Evolutionary conservation across 2,888 invertebrate genomes (phyloP).

Genomic region (Ptilodon capucinus): DNA sequence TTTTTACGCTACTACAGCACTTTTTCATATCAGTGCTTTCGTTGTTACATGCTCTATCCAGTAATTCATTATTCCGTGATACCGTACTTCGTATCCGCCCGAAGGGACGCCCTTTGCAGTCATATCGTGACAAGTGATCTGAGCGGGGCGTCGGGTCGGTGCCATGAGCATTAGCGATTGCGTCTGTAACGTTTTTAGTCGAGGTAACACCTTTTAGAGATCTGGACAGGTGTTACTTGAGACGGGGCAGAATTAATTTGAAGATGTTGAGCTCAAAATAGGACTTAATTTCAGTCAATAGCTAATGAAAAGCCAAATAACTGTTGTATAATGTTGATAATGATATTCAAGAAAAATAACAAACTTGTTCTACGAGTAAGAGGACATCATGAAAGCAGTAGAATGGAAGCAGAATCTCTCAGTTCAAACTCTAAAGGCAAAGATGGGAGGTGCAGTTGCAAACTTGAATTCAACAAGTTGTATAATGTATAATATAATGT

Average conservation of each 20-base stretch:
- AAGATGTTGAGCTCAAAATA: background rate
- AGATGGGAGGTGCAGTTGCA: background rate
- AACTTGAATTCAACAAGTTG: background rate
- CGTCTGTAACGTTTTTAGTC: background rate
- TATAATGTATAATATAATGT: no score
- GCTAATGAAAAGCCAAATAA: no score
- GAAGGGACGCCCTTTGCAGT: slow-evolving; percentile 15
- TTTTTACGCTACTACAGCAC: no score
- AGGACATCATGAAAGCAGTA: background rate
- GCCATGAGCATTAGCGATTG: background rate
- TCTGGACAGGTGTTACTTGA: background rate
- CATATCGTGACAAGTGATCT: slow-evolving; percentile 33
- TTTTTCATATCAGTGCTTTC: no score
- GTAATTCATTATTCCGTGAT: no score
- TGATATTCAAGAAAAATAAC: background rate
- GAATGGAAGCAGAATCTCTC: no score
- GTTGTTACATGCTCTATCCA: no score
- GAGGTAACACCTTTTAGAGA: background rate
- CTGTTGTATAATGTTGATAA: no score
- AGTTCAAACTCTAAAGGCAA: background rate
- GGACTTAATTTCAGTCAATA: no score
- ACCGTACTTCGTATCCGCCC: background rate
- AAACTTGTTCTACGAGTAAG: background rate
- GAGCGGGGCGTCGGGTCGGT: slow-evolving; percentile 10
- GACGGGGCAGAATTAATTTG: background rate